phyloP scores from a whole-genome alignment of 2,888 invertebrate genomes.

The Xylota sylvarum region DNA sequence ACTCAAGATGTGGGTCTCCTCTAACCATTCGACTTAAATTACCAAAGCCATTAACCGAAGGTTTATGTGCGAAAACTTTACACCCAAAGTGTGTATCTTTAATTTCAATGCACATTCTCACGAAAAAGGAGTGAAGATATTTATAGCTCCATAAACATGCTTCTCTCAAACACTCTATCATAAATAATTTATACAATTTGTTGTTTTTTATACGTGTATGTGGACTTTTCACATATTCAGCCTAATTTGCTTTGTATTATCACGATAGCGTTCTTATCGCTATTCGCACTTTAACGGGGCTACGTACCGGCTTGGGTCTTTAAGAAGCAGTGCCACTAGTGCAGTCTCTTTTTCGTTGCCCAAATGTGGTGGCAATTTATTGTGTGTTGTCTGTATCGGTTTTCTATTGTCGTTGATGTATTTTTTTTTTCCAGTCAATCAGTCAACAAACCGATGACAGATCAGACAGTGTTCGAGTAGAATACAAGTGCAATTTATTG shows the following conservation, averaged over 20 bases:
- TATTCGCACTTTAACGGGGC: not conserved
- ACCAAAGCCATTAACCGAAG: not conserved
- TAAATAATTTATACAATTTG: not conserved
- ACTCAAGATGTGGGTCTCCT: not conserved
- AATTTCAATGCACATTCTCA: slow-evolving; percentile 29
- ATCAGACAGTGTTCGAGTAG: slow-evolving; percentile 4
- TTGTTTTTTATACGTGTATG: not conserved
- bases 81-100: slow-evolving; percentile 30
- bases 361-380: slow-evolving; percentile 10
- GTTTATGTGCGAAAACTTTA: slow-evolving; percentile 41
- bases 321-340: slow-evolving; percentile 9
- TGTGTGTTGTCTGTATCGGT: slow-evolving; percentile 36
- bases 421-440: not conserved
- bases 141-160: slow-evolving; percentile 14
- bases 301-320: not conserved
- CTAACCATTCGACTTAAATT: not conserved
- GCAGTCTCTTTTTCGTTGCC: slow-evolving; percentile 27
- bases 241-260: slow-evolving; percentile 38
- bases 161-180: slow-evolving; percentile 15
- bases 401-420: slow-evolving; percentile 51
- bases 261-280: slow-evolving; percentile 25
- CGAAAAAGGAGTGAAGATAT: not conserved
- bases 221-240: slow-evolving; percentile 9
- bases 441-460: slow-evolving; percentile 49
- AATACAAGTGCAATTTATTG: slow-evolving; percentile 12